Evolutionary conservation across 92 coral and sea anemone genomes (phyloP), one percentile per base, ranked within the genome.

Genomic region (Epizoanthus fatuus): DNA sequence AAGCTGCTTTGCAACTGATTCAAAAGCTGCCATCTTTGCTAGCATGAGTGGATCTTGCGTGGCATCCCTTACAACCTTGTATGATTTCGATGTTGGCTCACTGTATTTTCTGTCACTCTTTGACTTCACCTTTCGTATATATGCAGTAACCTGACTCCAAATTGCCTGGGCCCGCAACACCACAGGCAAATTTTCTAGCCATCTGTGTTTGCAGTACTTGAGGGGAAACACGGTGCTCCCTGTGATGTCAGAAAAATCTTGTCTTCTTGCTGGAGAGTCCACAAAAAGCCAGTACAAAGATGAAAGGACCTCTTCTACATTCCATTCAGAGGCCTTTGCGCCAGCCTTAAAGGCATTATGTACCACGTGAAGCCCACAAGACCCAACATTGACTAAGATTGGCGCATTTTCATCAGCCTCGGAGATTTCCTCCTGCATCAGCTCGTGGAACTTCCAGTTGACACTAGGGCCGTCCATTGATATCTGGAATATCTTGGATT

Each of bases 161-260:
- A 80, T 80, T 69, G 82, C 88, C 84, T 84, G 90, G 40, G 93
- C 87, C 60, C 90, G 57, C 56, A 84, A 65, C 57, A 85, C 87
- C 58, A 89, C 90, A 63, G 87, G 87, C 66, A 85, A 74, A 66
- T 85, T 90, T 84, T 90, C 93, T 73, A 90, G 69, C 90, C 90
- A 80, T 20, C 90, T 84, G 44, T 89, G 92, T 56, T 83, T 64
- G 86, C 90, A 90, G 75, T 77, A 90, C 63, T 85, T 84, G 68
- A 90, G 86, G 58, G 93, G 82, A 85, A 85, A 79, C 81, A 79
- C 72, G 58, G 57, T 49, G 74, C 83, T 63, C 60, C 90, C 66
- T 52, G 90, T 79, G 77, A 84, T 72, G 84, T 71, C 58, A 62
- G 80, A 69, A 47, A 66, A 84, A 79, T 72, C 86, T 76, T 79